Evolutionary conservation across 2,888 invertebrate species (phyloP).

Genomic region (Xanthostigma xanthostigma): DNA sequence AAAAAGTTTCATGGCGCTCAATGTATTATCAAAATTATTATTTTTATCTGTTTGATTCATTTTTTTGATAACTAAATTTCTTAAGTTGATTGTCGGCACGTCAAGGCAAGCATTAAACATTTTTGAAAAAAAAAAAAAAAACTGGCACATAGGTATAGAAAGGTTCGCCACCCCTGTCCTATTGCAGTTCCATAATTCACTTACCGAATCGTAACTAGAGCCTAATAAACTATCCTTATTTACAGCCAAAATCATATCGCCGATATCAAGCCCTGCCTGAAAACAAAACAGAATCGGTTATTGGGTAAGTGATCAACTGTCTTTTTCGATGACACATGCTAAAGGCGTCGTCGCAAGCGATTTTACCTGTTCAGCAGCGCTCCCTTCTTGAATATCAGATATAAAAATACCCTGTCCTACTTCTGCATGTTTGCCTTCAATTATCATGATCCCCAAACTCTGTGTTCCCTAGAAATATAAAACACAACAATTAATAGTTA

Average conservation of each 20-base stretch:
- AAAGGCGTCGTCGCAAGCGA: too few relatives aligned
- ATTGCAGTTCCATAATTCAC: slow-evolving; percentile 16
- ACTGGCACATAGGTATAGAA: too few relatives aligned
- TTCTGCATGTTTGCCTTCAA: slow-evolving; percentile 84
- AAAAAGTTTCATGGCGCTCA: too few relatives aligned
- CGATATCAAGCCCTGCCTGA: slow-evolving; percentile 86
- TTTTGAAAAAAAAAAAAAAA: too few relatives aligned
- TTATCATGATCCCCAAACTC: slow-evolving; percentile 86
- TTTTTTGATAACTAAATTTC: too few relatives aligned
- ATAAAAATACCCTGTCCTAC: slow-evolving; percentile 87
- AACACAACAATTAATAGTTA: not conserved
- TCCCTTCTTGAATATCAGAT: slow-evolving; percentile 82
- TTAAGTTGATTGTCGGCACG: too few relatives aligned
- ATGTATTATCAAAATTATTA: too few relatives aligned
- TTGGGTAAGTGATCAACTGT: too few relatives aligned
- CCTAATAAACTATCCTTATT: slow-evolving; percentile 84
- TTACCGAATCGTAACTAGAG: slow-evolving; percentile 74
- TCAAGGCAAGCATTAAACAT: too few relatives aligned
- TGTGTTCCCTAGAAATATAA: slow-evolving; percentile 46
- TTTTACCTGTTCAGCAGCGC: slow-evolving; percentile 67
- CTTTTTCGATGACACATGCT: too few relatives aligned
- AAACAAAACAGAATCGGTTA: slow-evolving; percentile 19
- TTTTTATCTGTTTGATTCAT: too few relatives aligned
- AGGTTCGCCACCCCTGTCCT: too few relatives aligned
- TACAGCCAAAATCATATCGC: slow-evolving; percentile 92